Percentiles rank a stretch among this genome's conserved stretches.
These are phyloP conservation scores for Palythoa caribaeorum DNA, from an alignment of 92 coral and sea anemone species.

Conservation along the genomic window DNA sequence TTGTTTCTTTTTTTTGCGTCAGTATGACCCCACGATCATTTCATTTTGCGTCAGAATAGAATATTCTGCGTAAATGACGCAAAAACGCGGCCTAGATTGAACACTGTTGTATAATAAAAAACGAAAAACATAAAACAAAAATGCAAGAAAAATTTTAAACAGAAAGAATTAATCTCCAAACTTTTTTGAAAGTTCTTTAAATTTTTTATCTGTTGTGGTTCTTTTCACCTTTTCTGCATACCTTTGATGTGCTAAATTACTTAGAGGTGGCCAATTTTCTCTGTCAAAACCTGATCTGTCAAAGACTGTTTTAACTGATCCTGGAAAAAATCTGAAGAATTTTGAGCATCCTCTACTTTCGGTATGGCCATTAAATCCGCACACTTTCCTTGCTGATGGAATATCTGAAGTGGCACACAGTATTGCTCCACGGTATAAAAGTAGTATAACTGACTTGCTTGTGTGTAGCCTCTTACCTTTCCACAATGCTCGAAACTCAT, in stretches of 20 bases:
- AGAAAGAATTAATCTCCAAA: slow-evolving; percentile 19
- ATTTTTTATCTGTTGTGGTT: slow-evolving; percentile 45
- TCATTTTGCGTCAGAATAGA: too few relatives aligned
- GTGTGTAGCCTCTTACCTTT: slow-evolving; percentile 48
- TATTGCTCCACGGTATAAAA: slow-evolving; percentile 55
- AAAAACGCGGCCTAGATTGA: too few relatives aligned
- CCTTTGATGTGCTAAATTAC: slow-evolving; percentile 33
- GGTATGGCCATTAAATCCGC: slow-evolving; percentile 62
- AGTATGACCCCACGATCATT: too few relatives aligned
- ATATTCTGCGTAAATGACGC: too few relatives aligned
- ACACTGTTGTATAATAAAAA: neutral
- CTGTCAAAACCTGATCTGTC: slow-evolving; percentile 10
- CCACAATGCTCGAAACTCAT: slow-evolving; percentile 58
- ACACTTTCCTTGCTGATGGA: slow-evolving; percentile 62
- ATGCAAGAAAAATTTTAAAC: too few relatives aligned
- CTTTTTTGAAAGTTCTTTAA: slow-evolving; percentile 35
- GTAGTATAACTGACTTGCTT: slow-evolving; percentile 38
- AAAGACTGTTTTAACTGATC: slow-evolving; percentile 54
- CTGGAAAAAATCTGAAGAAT: slow-evolving; percentile 65
- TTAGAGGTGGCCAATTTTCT: slow-evolving; percentile 48
- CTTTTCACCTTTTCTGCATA: slow-evolving; percentile 44
- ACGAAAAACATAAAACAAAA: too few relatives aligned
- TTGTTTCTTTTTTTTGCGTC: too few relatives aligned
- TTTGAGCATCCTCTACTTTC: slow-evolving; percentile 63
- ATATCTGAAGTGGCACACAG: slow-evolving; percentile 60